Base-by-base conservation (phyloP, 2,113 vertebrate genomes). In the Carassius gibelio region DNA sequence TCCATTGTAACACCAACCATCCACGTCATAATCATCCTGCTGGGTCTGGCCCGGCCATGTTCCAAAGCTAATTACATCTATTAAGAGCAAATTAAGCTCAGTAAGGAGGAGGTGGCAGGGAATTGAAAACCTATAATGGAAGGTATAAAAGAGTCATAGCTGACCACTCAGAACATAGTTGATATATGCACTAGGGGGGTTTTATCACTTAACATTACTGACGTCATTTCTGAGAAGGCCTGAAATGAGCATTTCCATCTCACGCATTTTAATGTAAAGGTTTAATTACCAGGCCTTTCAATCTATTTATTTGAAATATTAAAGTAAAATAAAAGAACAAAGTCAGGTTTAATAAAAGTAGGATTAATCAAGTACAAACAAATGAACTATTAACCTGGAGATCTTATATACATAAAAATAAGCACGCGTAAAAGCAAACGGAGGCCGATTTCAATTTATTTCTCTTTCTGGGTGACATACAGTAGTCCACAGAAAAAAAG, bases 321-420 rank as follows among this genome's bases (percentile, higher is more conserved):
- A 59, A 84, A 89, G 38, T 30, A 30, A 30, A 30, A 30, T 26
- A 36, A 69, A 83, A 85, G n/a, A 80, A 86, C 21, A 42, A 52
- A 17, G 30, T 36, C 61, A 57, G 72, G 72, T 84, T 85, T 30
- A 75, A 75, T 71, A 83, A 52, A 77, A 77, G 74, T 64, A 62
- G 84, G 88, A 93, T 92, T 88, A 88, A 89, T 84, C 48, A 82
- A 77, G 34, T 66, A 79, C 26, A 87, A 88, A 88, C 48, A 68
- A 89, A 85, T 80, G 84, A 72, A 78, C 76, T 77, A 85, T 86
- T 84, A 87, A 86, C 72, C 85, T 81, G 72, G 38, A 36, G 85
- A 52, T 82, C 81, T 69, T 69, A 55, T 86, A 88, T 84, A 30
- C 30, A 2, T 30, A 84, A 86, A 15, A 80, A 55, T 30, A 66